A percentile compares a stretch with the other conserved stretches of the same genome.
phyloP scores from a whole-genome alignment of 2,113 vertebrate genomes.

The Cheilinus undulatus region DNA sequence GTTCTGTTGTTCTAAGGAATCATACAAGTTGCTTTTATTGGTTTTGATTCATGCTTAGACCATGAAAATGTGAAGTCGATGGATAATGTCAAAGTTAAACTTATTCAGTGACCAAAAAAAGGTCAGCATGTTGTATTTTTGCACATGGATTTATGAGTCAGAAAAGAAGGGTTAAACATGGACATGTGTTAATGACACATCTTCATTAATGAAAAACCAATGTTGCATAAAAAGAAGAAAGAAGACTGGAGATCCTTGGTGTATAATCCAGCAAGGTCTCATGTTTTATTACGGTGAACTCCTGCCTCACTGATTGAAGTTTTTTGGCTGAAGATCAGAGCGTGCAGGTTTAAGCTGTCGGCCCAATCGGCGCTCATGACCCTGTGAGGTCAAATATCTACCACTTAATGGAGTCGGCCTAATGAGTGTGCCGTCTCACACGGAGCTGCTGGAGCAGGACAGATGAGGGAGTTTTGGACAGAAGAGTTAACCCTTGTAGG shows the following conservation, averaged over 20 bases:
- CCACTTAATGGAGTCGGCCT: constrained; percentile 26
- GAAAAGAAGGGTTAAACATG: not conserved
- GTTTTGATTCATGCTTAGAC: too few species aligned
- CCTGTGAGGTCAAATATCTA: constrained; percentile 21
- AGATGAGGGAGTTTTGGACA: constrained; percentile 37
- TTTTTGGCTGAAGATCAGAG: constrained; percentile 23
- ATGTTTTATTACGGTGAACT: not conserved
- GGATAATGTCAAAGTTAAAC: too few species aligned
- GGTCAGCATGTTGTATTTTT: too few species aligned
- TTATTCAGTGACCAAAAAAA: too few species aligned
- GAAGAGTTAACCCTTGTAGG: constrained; percentile 32
- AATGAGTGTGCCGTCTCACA: constrained; percentile 48
- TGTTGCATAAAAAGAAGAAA: not conserved
- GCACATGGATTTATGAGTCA: too few species aligned
- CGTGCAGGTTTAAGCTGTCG: constrained; percentile 25
- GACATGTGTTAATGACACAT: not conserved
- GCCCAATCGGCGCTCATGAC: constrained; percentile 14
- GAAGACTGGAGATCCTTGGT: not conserved
- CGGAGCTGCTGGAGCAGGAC: constrained; percentile 39
- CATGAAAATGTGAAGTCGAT: too few species aligned
- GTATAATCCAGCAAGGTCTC: not conserved
- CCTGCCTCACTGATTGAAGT: not conserved
- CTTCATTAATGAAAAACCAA: not conserved
- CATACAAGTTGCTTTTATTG: too few species aligned
- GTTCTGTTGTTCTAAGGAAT: too few species aligned